phyloP scores from a whole-genome alignment of 2,113 vertebrate species.

The Triplophysa siluroides region DNA sequence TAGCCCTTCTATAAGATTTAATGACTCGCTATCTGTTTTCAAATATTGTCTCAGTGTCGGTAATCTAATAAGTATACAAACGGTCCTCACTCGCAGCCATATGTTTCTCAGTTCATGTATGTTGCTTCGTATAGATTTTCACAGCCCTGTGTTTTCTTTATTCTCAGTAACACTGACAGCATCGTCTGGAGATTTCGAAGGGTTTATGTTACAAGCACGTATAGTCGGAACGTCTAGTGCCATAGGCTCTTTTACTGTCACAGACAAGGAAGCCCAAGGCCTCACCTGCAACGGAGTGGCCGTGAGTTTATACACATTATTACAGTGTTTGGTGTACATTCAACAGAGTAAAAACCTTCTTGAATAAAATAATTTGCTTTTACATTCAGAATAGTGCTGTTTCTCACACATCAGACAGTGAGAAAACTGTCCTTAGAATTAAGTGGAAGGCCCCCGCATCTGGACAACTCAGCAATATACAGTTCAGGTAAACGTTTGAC shows the following conservation, averaged over 20 bases:
- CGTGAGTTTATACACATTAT: constrained; percentile 57
- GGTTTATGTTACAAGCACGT: constrained; percentile 73
- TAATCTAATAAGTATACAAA: no score
- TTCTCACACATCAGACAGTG: constrained; percentile 63
- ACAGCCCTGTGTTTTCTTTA: not conserved
- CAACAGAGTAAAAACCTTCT: not conserved
- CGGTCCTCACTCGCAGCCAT: no score
- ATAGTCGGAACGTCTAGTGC: constrained; percentile 36
- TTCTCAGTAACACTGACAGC: constrained; percentile 63
- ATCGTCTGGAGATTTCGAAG: constrained; percentile 54
- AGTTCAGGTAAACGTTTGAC: constrained; percentile 71
- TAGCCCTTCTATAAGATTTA: no score
- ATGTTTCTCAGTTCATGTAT: not conserved
- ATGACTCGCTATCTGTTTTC: no score
- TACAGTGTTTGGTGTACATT: not conserved
- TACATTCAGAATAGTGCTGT: constrained; percentile 74
- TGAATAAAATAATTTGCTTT: not conserved
- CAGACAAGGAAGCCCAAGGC: not conserved
- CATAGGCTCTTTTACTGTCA: constrained; percentile 65
- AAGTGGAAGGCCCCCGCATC: constrained; percentile 70
- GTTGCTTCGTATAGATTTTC: not conserved
- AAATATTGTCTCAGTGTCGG: no score
- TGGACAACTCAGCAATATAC: constrained; percentile 52
- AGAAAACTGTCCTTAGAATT: constrained; percentile 64
- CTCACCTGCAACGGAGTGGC: constrained; percentile 58